Percentiles rank a stretch among this genome's conserved stretches.
Evolutionary conservation across 1,140 invertebrate genomes (phyloP).

Genomic region (Meloidogyne hapla): DNA sequence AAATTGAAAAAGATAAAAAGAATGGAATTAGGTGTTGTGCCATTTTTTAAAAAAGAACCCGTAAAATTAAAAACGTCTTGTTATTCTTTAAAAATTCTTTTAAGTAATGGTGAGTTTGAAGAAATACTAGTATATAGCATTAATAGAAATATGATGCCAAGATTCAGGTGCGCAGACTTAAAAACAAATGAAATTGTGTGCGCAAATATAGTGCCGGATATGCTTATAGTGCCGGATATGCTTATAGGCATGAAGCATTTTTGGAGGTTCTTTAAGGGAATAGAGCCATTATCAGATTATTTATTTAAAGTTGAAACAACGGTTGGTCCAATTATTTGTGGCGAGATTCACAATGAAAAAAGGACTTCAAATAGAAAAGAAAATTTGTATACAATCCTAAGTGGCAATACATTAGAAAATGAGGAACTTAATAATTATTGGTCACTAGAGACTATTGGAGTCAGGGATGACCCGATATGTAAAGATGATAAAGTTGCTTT

Average conservation of each 20-base stretch:
- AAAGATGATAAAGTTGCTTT: background rate
- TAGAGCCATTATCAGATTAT: background rate
- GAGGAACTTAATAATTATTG: background rate
- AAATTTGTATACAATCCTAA: background rate
- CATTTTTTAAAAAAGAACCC: too few relatives aligned
- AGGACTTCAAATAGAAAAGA: too few relatives aligned
- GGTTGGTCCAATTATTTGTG: constrained; percentile 4
- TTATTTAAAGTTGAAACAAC: constrained; percentile 9
- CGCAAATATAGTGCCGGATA: background rate
- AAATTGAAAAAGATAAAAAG: background rate
- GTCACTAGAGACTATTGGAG: constrained; percentile 13
- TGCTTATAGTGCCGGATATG: background rate
- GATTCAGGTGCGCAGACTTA: too few relatives aligned
- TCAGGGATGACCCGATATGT: background rate
- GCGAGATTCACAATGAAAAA: background rate
- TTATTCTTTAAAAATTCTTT: too few relatives aligned
- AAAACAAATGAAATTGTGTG: background rate
- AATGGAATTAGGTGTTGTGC: too few relatives aligned
- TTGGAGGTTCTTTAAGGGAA: background rate
- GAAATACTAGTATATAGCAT: too few relatives aligned
- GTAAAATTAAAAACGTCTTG: too few relatives aligned
- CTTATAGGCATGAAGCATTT: background rate
- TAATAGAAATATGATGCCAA: too few relatives aligned
- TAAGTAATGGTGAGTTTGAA: too few relatives aligned
- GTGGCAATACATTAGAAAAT: too few relatives aligned